A percentile compares a stretch with the other conserved stretches of the same genome.
Evolutionary conservation across 1,140 invertebrate species (phyloP).

Genomic region (Drosophila malerkotliana): DNA sequence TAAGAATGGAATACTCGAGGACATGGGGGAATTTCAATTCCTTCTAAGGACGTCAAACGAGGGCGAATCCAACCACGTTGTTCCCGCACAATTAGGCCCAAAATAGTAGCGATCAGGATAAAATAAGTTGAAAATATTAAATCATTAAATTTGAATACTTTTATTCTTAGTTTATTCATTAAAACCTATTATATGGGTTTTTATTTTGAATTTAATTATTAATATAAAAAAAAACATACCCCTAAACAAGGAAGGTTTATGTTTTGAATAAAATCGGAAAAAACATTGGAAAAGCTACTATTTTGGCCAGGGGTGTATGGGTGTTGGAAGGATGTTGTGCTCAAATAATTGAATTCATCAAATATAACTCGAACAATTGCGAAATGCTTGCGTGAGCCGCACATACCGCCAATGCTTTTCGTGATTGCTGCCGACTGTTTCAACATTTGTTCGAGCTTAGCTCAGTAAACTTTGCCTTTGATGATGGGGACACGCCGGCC

Average conservation of each 20-base stretch:
- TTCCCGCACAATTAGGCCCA: not conserved
- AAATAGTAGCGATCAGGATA: not conserved
- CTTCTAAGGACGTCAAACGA: slow-evolving; percentile 63
- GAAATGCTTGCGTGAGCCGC: slow-evolving; percentile 35
- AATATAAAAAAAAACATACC: too few species aligned
- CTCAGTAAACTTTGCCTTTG: slow-evolving; percentile 63
- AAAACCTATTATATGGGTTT: too few species aligned
- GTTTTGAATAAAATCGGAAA: too few species aligned
- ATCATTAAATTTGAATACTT: too few species aligned
- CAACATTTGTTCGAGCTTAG: slow-evolving; percentile 62
- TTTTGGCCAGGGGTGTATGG: slow-evolving; percentile 11
- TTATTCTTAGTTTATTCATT: too few species aligned
- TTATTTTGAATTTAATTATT: too few species aligned
- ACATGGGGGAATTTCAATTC: slow-evolving; percentile 71
- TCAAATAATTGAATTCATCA: slow-evolving; percentile 81
- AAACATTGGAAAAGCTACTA: not conserved
- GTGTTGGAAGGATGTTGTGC: slow-evolving; percentile 33
- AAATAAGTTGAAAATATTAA: too few species aligned
- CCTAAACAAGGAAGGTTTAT: too few species aligned
- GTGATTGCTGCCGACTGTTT: slow-evolving; percentile 28
- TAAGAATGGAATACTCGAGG: slow-evolving; percentile 1
- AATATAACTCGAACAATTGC: slow-evolving; percentile 81
- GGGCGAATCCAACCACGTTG: slow-evolving; percentile 64
- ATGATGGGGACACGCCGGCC: slow-evolving; percentile 49
- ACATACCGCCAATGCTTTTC: slow-evolving; percentile 8